Percentiles rank a stretch among this genome's conserved stretches.
Evolutionary conservation across 2,888 invertebrate species (phyloP).

Genomic region (Steromphala cineraria): DNA sequence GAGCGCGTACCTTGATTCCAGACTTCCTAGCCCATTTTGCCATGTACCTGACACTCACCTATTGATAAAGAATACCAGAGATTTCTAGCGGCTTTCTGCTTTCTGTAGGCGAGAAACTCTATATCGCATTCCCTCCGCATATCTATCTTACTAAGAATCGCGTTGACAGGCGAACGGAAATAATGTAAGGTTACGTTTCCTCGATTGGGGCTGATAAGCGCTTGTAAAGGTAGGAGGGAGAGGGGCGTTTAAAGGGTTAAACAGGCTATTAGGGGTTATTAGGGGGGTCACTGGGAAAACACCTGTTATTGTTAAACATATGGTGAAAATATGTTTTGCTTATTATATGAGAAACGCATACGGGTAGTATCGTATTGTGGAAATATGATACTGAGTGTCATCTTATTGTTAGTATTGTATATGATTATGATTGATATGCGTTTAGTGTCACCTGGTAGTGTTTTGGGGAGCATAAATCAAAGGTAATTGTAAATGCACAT

Average conservation of each 20-base stretch:
- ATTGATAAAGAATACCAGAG: neutral
- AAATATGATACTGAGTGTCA: too few species aligned
- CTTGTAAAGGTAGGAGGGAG: neutral
- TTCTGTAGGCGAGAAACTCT: neutral
- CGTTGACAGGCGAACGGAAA: neutral
- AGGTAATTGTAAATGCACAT: too few species aligned
- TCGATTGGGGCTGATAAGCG: neutral
- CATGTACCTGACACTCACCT: neutral
- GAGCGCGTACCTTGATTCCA: neutral
- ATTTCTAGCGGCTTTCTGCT: neutral
- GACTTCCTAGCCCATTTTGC: neutral
- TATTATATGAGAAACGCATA: too few species aligned
- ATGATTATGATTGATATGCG: too few species aligned
- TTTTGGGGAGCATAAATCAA: too few species aligned
- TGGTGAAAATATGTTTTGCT: too few species aligned
- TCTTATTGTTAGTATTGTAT: too few species aligned
- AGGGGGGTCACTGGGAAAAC: too few species aligned
- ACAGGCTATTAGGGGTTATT: neutral
- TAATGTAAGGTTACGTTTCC: neutral
- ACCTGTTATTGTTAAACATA: too few species aligned
- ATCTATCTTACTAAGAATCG: neutral
- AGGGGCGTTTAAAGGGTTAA: neutral
- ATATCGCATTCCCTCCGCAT: neutral
- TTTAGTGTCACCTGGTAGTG: too few species aligned
- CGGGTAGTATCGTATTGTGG: too few species aligned